These are phyloP conservation scores for Leptinotarsa defecta DNA, from an alignment of 1,140 invertebrate genomes.

Conservation along the genomic window DNA sequence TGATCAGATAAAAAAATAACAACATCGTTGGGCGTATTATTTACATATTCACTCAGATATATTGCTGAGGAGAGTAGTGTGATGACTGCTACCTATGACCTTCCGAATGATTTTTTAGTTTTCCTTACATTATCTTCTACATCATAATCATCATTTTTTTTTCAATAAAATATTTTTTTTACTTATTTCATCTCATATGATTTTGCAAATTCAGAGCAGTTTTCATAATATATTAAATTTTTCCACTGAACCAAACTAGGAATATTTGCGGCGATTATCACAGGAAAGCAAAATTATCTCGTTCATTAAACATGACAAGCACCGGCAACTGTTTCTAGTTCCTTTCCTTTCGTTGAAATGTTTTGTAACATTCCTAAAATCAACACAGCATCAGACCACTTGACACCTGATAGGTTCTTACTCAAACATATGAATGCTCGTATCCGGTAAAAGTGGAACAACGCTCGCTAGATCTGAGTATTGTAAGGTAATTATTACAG, in stretches of 20 bases:
- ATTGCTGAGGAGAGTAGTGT: too few species aligned
- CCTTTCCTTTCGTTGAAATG: not conserved
- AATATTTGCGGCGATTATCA: not conserved
- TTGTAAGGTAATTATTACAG: slow-evolving; percentile 18
- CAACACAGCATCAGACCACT: slow-evolving; percentile 2
- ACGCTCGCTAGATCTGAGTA: slow-evolving; percentile 11
- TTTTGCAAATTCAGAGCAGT: too few species aligned
- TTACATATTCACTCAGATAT: too few species aligned
- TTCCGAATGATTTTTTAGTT: too few species aligned
- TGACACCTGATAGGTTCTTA: slow-evolving; percentile 8
- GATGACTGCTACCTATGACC: too few species aligned
- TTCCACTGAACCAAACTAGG: not conserved
- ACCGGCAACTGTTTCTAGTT: not conserved
- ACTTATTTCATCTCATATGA: too few species aligned
- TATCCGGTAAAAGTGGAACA: slow-evolving; percentile 20
- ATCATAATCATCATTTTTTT: too few species aligned
- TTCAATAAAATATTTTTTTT: too few species aligned
- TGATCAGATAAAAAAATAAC: too few species aligned
- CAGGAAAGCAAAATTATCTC: not conserved
- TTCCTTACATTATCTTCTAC: too few species aligned
- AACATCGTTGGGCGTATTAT: too few species aligned
- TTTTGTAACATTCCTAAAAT: slow-evolving; percentile 7
- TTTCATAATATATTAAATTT: too few species aligned
- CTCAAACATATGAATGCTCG: slow-evolving; percentile 1
- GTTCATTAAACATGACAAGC: not conserved